Conservation (phyloP, 1,140 invertebrate species). For the Drosophila lini region DNA sequence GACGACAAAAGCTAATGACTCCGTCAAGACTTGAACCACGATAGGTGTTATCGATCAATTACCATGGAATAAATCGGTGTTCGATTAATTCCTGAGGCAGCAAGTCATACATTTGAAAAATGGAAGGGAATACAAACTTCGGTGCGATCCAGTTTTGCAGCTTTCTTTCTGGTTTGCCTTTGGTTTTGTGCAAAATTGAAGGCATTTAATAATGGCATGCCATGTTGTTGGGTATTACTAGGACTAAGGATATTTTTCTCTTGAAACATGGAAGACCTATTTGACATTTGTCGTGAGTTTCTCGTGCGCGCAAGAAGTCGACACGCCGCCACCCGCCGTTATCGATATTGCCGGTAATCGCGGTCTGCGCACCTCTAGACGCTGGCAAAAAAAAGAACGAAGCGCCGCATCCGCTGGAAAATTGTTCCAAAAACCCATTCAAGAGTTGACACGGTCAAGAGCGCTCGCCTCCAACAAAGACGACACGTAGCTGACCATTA, state of each 20-base stretch:
- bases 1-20: neutral
- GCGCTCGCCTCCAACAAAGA: neutral
- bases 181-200: no score
- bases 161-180: no score
- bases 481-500: neutral
- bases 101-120: no score
- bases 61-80: neutral
- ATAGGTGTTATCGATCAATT: neutral
- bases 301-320: neutral
- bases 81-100: no score
- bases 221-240: neutral
- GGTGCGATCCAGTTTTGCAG: no score
- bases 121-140: no score
- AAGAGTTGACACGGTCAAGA: constrained; percentile 10
- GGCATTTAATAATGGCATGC: neutral
- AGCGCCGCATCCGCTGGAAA: constrained; percentile 27
- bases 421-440: constrained; percentile 4
- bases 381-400: constrained; percentile 21
- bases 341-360: constrained; percentile 15
- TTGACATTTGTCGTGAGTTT: neutral
- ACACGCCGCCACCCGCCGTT: neutral
- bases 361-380: neutral
- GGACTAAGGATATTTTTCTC: neutral
- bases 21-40: neutral
- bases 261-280: no score